phyloP scores from a whole-genome alignment of 2,888 invertebrate genomes.

The Drosophila paranaensis region DNA sequence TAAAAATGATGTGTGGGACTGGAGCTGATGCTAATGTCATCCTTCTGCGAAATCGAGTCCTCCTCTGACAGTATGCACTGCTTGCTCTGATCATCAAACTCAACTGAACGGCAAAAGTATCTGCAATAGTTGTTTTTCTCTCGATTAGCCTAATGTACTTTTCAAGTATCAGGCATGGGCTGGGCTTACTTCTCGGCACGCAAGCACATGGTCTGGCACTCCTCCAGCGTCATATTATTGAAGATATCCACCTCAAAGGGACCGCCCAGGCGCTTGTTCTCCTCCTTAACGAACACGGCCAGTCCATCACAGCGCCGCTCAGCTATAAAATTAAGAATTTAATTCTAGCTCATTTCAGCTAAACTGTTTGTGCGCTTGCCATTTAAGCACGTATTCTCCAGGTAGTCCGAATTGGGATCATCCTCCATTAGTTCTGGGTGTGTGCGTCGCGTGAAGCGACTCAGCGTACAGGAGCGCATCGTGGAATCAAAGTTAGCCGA shows the following conservation, averaged over 20 bases:
- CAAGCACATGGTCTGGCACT: constrained; percentile 94
- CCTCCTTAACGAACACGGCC: constrained; percentile 95
- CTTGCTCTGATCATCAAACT: constrained; percentile 94
- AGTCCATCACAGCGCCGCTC: constrained; percentile 94
- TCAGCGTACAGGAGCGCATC: constrained; percentile 91
- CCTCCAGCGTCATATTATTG: constrained; percentile 93
- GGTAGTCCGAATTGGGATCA: constrained; percentile 94
- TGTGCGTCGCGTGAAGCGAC: constrained; percentile 92
- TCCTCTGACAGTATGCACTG: constrained; percentile 96
- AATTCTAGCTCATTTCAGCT: background rate
- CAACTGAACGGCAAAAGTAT: constrained; percentile 94
- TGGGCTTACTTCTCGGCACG: constrained; percentile 91
- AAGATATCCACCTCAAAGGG: constrained; percentile 95
- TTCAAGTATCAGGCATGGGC: constrained; percentile 8
- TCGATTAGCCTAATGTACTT: constrained; percentile 44
- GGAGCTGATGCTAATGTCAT: constrained; percentile 93
- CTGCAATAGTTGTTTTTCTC: constrained; percentile 81
- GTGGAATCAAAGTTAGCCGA: constrained; percentile 93
- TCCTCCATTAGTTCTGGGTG: constrained; percentile 94
- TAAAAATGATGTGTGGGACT: constrained; percentile 95
- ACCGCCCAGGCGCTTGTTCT: constrained; percentile 93
- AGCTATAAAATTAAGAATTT: constrained; percentile 85
- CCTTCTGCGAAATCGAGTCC: constrained; percentile 95
- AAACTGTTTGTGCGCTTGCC: constrained; percentile 86
- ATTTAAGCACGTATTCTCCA: constrained; percentile 95